These are phyloP conservation scores for Pachycephus smyrnensis DNA, from an alignment of 2,888 invertebrate species.

Conservation along the genomic window DNA sequence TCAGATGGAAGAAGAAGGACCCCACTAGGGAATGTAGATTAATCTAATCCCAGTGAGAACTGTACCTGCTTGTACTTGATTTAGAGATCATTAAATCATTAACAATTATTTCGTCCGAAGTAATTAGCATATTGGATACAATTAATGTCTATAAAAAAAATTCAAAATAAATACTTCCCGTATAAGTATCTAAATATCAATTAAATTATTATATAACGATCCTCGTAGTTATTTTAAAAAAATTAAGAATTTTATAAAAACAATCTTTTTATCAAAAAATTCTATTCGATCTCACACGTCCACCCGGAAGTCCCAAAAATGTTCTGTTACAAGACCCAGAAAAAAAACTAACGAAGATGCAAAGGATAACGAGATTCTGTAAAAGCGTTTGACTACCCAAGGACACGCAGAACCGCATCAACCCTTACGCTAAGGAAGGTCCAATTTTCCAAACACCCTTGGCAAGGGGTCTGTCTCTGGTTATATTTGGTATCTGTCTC, in stretches of 20 bases:
- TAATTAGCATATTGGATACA: too few relatives aligned
- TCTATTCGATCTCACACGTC: neutral
- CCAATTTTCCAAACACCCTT: conserved; percentile 62
- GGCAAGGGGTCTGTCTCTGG: conserved; percentile 61
- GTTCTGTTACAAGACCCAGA: neutral
- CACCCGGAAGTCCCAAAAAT: neutral
- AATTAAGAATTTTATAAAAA: too few relatives aligned
- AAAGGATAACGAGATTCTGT: neutral
- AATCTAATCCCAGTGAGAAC: conserved; percentile 10
- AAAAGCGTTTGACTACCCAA: neutral
- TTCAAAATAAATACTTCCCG: too few relatives aligned
- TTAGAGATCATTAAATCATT: neutral
- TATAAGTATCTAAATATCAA: too few relatives aligned
- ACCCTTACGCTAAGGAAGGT: conserved; percentile 35
- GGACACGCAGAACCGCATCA: neutral
- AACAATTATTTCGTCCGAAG: neutral
- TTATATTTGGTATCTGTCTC: conserved; percentile 64
- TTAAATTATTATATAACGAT: too few relatives aligned
- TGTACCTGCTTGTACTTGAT: neutral
- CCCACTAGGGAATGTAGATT: neutral
- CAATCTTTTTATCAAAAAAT: too few relatives aligned
- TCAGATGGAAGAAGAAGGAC: conserved; percentile 3
- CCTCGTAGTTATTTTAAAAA: too few relatives aligned
- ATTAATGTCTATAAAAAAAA: too few relatives aligned
- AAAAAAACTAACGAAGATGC: neutral